Conservation (phyloP, 1,140 invertebrate genomes). For the Drosophila bocki region DNA sequence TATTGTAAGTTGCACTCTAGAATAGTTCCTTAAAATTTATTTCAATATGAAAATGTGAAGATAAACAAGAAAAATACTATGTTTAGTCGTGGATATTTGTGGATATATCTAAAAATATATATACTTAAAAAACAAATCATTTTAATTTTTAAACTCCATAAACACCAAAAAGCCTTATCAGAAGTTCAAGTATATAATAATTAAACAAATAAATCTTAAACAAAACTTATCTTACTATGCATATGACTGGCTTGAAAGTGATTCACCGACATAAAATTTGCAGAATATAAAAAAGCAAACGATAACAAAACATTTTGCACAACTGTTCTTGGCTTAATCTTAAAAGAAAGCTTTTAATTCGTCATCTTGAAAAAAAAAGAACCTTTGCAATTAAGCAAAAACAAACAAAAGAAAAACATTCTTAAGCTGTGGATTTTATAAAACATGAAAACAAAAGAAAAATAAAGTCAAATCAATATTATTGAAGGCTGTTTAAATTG, state of each 20-base stretch:
- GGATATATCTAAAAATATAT: too few species aligned
- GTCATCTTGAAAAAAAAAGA: not conserved
- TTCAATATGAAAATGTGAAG: not conserved
- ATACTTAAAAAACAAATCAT: too few species aligned
- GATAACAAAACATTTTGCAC: conserved; percentile 12
- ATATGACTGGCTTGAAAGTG: not conserved
- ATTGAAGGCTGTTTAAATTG: not conserved
- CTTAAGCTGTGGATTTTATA: not conserved
- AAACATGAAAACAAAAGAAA: not conserved
- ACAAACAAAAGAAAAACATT: not conserved
- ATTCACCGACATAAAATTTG: not conserved
- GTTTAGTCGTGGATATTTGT: too few species aligned
- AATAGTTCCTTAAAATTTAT: not conserved
- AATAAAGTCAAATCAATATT: not conserved
- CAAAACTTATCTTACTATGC: not conserved
- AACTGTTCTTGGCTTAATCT: conserved; percentile 5
- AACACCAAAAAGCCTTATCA: not conserved
- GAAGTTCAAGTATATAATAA: not conserved
- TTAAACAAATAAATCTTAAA: too few species aligned
- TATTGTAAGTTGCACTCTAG: conserved; percentile 87
- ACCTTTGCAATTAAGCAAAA: not conserved
- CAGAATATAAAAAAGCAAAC: not conserved
- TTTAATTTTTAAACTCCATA: too few species aligned
- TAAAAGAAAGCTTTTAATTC: not conserved
- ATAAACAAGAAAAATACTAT: too few species aligned